Percentiles rank a stretch among this genome's conserved stretches.
Conservation (phyloP, 1,140 invertebrate genomes). For the Olivierus martensii region DNA sequence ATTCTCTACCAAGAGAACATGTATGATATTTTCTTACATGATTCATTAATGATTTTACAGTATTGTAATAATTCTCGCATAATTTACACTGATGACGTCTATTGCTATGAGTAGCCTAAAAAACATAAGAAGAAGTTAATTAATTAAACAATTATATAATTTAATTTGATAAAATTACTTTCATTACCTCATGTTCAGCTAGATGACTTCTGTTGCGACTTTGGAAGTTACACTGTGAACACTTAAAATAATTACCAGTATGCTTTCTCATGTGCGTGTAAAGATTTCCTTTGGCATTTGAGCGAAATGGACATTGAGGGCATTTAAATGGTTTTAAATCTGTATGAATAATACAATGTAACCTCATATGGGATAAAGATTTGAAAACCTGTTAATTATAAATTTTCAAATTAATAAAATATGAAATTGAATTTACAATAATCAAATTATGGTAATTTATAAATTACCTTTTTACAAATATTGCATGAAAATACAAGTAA, state of each 20-base stretch:
- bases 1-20: conserved; percentile 24
- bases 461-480: conserved; percentile 26
- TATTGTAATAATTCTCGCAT: conserved; percentile 32
- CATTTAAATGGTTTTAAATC: conserved; percentile 31
- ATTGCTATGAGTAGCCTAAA: conserved; percentile 25
- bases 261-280: conserved; percentile 35
- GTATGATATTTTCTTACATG: conserved; percentile 31
- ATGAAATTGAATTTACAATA: not conserved
- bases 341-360: conserved; percentile 32
- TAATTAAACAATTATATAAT: not conserved
- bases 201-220: conserved; percentile 32
- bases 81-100: conserved; percentile 26
- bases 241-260: conserved; percentile 31
- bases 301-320: conserved; percentile 28
- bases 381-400: conserved; percentile 23
- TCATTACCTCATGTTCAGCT: conserved; percentile 26
- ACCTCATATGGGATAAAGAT: conserved; percentile 30
- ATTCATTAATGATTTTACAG: conserved; percentile 30
- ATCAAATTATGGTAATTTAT: not conserved
- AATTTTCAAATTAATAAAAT: not conserved
- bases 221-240: conserved; percentile 29
- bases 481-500: conserved; percentile 30
- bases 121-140: not conserved
- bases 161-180: not conserved
- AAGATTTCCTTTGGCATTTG: conserved; percentile 32